Conservation (phyloP, 2,797 vertebrate genomes). For the Molossus alvarezi region DNA sequence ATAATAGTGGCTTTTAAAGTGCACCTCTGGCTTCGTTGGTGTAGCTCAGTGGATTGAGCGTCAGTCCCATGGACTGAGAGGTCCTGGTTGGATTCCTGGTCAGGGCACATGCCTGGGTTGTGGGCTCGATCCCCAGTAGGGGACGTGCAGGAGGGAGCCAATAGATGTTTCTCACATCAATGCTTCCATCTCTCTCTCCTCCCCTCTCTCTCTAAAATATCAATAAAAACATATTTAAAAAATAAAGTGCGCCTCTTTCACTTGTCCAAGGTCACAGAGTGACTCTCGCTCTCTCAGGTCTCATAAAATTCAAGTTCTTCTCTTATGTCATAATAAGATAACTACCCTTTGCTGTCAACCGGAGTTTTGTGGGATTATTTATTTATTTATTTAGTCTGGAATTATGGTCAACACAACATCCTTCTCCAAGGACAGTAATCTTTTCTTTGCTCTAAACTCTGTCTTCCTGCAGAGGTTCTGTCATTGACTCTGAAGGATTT, state of each 20-base stretch:
- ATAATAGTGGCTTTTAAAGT: constrained; percentile 27
- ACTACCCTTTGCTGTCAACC: neutral
- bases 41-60: neutral
- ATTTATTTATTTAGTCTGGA: neutral
- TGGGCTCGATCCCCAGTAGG: neutral
- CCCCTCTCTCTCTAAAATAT: neutral
- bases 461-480: neutral
- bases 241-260: neutral
- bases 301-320: neutral
- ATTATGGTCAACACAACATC: neutral
- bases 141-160: neutral
- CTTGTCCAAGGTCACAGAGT: neutral
- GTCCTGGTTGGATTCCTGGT: neutral
- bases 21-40: neutral
- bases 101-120: neutral
- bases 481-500: neutral
- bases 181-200: no score
- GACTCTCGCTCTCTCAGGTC: neutral
- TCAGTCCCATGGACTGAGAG: neutral
- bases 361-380: neutral
- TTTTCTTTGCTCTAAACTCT: neutral
- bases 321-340: neutral
- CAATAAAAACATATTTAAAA: no score
- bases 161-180: no score
- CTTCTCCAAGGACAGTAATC: neutral